Conservation (phyloP, 2,888 invertebrate genomes). For the Exocentrus adspersus region DNA sequence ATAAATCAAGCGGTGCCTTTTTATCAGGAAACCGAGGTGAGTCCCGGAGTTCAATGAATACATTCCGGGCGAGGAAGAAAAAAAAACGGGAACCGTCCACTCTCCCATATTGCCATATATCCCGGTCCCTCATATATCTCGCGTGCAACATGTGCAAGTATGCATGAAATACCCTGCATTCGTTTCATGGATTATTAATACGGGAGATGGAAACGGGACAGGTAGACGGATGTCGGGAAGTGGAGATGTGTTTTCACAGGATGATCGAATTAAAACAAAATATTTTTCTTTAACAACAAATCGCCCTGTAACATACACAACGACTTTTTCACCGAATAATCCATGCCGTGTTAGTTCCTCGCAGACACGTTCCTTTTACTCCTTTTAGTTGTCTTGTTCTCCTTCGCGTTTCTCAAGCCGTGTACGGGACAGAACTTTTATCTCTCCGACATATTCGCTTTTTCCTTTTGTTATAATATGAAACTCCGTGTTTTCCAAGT, state of each 20-base stretch:
- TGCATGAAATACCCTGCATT: conserved; percentile 9
- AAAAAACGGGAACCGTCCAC: conserved; percentile 5
- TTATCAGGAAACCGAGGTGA: neutral
- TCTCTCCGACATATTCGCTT: neutral
- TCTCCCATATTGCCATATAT: conserved; percentile 9
- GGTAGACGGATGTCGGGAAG: no score
- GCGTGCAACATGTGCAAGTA: conserved; percentile 9
- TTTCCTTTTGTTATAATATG: neutral
- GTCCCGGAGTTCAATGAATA: conserved; percentile 4
- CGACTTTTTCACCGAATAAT: no score
- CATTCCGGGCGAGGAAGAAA: neutral
- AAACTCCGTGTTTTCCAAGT: neutral
- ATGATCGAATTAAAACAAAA: no score
- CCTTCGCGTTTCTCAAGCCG: neutral
- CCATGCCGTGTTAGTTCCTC: neutral
- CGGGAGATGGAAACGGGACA: no score
- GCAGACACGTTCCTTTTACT: neutral
- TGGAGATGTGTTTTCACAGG: no score
- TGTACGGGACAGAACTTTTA: neutral
- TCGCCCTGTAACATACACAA: no score
- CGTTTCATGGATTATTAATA: conserved; percentile 4
- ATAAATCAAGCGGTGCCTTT: conserved; percentile 3
- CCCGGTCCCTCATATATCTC: conserved; percentile 7
- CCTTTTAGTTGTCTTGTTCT: neutral
- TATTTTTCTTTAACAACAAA: no score